phyloP scores from a whole-genome alignment of 2,113 vertebrate species.

The Pleuronectes platessa region DNA sequence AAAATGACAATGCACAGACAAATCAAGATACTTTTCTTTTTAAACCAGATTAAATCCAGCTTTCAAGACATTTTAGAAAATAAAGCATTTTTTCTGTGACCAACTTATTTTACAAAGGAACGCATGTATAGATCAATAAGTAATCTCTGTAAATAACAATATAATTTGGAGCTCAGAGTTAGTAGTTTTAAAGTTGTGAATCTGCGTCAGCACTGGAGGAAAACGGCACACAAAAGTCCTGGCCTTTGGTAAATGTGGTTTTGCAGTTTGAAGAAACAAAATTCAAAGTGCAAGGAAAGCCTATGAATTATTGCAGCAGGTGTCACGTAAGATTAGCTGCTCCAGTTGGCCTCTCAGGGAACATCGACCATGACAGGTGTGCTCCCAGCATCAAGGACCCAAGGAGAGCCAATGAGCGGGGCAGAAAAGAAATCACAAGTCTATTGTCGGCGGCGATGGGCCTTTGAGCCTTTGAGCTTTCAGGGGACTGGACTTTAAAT shows the following conservation, averaged over 20 bases:
- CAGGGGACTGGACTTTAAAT: conserved; percentile 66
- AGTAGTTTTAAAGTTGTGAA: background rate
- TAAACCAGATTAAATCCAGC: background rate
- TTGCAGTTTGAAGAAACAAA: conserved; percentile 56
- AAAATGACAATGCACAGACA: no score
- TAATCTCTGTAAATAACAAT: background rate
- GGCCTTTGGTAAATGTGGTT: conserved; percentile 37
- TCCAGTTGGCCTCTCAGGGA: conserved; percentile 76
- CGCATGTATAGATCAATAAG: background rate
- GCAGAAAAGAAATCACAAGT: conserved; percentile 53
- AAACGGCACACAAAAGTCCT: conserved; percentile 12
- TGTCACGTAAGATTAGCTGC: conserved; percentile 79
- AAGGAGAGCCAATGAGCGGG: conserved; percentile 45
- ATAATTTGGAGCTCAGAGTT: background rate
- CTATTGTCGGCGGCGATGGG: conserved; percentile 52
- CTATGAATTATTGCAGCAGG: conserved; percentile 80
- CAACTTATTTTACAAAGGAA: background rate
- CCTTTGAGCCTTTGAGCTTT: conserved; percentile 69
- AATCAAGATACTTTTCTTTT: no score
- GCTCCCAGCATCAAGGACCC: conserved; percentile 71
- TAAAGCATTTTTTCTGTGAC: background rate
- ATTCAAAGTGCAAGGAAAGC: conserved; percentile 67
- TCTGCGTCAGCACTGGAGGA: conserved; percentile 13
- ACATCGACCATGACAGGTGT: conserved; percentile 80
- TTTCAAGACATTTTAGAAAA: background rate